Conservation (phyloP, 2,797 vertebrate genomes). For the Acanthopagrus latus region DNA sequence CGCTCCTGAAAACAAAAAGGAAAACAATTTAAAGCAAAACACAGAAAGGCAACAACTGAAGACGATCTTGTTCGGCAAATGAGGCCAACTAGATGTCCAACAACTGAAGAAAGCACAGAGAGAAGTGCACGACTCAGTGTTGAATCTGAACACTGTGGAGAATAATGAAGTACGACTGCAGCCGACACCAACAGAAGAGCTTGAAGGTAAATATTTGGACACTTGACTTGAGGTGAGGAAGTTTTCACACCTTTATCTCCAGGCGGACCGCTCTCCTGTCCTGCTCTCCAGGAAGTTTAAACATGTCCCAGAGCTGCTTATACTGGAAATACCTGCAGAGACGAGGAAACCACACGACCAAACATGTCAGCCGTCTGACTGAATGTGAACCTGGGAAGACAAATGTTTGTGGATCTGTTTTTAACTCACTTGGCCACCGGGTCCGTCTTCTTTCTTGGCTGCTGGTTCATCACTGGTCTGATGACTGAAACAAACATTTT, state of each 20-base stretch:
- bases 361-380: neutral
- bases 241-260: constrained; percentile 80
- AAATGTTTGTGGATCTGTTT: neutral
- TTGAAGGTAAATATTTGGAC: neutral
- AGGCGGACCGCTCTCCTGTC: constrained; percentile 79
- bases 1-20: constrained; percentile 74
- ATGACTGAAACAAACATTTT: constrained; percentile 80
- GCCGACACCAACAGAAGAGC: neutral
- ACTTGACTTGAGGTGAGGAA: neutral
- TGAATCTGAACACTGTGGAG: neutral
- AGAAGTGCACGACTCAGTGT: neutral
- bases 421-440: constrained; percentile 83
- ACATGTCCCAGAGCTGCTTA: constrained; percentile 86
- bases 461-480: constrained; percentile 78
- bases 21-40: neutral
- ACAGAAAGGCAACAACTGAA: neutral
- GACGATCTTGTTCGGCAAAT: neutral
- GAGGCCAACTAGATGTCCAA: too few relatives aligned
- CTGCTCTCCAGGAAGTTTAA: constrained; percentile 82
- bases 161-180: neutral
- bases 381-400: neutral
- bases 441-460: constrained; percentile 82
- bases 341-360: neutral
- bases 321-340: constrained; percentile 86
- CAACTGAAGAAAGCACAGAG: too few relatives aligned